Percentiles rank a stretch among this genome's conserved stretches.
Conservation (phyloP, 2,888 invertebrate genomes). For the Drosophila flavopinicola region DNA sequence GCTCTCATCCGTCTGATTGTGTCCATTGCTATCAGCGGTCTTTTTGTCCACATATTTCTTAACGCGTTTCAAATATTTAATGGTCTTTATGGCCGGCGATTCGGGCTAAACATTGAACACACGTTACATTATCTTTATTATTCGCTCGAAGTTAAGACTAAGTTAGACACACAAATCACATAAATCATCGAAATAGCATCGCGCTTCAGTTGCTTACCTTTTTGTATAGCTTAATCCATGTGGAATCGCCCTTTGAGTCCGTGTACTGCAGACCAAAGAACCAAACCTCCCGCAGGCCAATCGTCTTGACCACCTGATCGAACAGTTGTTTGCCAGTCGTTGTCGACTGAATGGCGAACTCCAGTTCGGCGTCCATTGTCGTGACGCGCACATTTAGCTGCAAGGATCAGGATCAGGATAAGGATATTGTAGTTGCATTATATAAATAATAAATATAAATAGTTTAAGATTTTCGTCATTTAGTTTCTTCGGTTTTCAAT, state of each 20-base stretch:
- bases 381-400: slow-evolving; percentile 99
- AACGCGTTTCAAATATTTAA: slow-evolving; percentile 84
- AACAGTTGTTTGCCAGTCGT: slow-evolving; percentile 99
- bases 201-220: slow-evolving; percentile 91
- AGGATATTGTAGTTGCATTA: not conserved
- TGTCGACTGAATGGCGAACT: slow-evolving; percentile 99
- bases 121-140: slow-evolving; percentile 19
- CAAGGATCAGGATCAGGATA: slow-evolving; percentile 21
- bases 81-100: slow-evolving; percentile 83
- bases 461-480: no score
- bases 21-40: slow-evolving; percentile 78
- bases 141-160: no score
- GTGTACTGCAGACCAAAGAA: slow-evolving; percentile 99
- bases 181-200: no score
- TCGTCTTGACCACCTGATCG: slow-evolving; percentile 99
- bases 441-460: not conserved
- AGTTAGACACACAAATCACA: no score
- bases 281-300: slow-evolving; percentile 99
- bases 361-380: slow-evolving; percentile 99
- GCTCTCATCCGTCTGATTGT: slow-evolving; percentile 71
- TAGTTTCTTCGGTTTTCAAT: no score
- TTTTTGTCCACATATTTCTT: slow-evolving; percentile 84
- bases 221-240: slow-evolving; percentile 99
- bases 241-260: slow-evolving; percentile 98
- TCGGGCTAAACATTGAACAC: slow-evolving; percentile 77